Percentiles rank a stretch among this genome's conserved stretches.
phyloP scores from a whole-genome alignment of 2,113 vertebrate species.

The Isurus oxyrinchus region DNA sequence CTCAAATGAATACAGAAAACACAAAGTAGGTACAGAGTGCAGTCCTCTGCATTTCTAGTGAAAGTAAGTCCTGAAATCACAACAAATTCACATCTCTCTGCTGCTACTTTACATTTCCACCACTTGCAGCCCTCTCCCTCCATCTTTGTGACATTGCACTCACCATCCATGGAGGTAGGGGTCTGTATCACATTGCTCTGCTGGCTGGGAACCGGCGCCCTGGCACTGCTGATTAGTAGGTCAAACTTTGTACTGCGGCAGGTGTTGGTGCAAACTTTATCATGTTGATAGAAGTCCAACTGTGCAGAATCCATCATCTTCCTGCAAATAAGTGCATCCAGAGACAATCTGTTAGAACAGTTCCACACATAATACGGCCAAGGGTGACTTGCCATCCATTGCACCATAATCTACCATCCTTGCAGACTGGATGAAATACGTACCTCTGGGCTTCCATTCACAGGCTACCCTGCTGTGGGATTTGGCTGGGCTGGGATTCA shows the following conservation, averaged over 20 bases:
- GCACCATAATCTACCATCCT: background rate
- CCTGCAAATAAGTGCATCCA: conserved; percentile 54
- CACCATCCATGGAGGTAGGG: conserved; percentile 73
- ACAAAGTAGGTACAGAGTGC: background rate
- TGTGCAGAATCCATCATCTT: conserved; percentile 96
- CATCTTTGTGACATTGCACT: conserved; percentile 19
- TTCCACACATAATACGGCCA: too few relatives aligned
- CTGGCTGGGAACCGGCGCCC: conserved; percentile 71
- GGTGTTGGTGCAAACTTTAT: conserved; percentile 88
- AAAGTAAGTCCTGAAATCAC: background rate
- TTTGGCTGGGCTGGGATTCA: conserved; percentile 40
- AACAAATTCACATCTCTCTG: background rate
- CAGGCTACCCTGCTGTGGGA: background rate
- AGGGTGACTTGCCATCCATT: background rate
- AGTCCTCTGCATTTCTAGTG: background rate
- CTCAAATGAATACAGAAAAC: background rate
- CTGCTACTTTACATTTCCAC: background rate
- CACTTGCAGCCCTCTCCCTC: background rate
- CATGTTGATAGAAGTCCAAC: conserved; percentile 91
- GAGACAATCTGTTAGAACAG: background rate
- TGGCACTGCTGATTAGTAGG: conserved; percentile 77
- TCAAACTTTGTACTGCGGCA: conserved; percentile 93
- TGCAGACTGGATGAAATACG: background rate
- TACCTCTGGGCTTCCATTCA: background rate
- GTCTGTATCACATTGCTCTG: conserved; percentile 69